Evolutionary conservation across 2,888 invertebrate genomes (phyloP).

Genomic region (Catocala fraxini): DNA sequence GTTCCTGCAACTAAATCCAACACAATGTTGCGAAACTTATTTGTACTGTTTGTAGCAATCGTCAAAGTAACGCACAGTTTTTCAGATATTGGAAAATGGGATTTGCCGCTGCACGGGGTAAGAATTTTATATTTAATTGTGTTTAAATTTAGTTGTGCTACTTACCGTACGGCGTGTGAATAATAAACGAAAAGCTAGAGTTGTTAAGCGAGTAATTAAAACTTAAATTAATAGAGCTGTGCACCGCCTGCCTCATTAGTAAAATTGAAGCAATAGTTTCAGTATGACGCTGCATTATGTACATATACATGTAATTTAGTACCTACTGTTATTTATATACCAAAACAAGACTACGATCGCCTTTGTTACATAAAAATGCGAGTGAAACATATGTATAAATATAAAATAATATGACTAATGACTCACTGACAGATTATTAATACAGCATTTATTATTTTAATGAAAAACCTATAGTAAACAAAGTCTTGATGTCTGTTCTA

Average conservation of each 20-base stretch:
- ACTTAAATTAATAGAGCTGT: not conserved
- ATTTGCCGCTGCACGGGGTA: constrained; percentile 88
- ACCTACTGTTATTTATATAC: no score
- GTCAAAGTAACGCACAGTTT: constrained; percentile 75
- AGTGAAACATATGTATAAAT: no score
- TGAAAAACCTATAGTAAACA: not conserved
- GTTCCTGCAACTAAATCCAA: constrained; percentile 21
- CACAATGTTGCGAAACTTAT: constrained; percentile 69
- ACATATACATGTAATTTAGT: no score
- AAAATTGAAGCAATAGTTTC: no score
- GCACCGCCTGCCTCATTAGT: not conserved
- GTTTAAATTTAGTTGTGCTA: constrained; percentile 1
- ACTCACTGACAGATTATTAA: no score
- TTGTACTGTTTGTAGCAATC: constrained; percentile 66
- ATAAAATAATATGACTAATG: no score
- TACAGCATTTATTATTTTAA: no score
- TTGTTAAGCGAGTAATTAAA: constrained; percentile 8
- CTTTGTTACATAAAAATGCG: no score
- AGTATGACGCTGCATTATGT: no score
- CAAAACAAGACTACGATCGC: no score
- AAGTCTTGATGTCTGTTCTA: not conserved
- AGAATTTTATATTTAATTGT: constrained; percentile 41
- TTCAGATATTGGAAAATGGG: constrained; percentile 91
- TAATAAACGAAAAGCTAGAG: not conserved
- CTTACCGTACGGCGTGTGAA: not conserved